phyloP scores from a whole-genome alignment of 1,140 invertebrate genomes.

The Panagrolaimus sp. region DNA sequence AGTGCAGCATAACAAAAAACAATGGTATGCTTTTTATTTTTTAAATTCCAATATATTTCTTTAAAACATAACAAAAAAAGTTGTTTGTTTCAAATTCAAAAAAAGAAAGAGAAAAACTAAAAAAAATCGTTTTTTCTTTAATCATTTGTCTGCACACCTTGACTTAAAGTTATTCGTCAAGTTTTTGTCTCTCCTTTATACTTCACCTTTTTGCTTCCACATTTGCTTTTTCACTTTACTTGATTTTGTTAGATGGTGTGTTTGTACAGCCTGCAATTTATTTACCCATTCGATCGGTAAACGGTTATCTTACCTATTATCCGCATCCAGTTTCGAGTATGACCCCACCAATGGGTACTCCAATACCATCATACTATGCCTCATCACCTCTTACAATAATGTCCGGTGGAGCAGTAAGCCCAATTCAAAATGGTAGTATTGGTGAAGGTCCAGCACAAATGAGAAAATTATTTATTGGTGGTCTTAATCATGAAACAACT shows the following conservation, averaged over 20 bases:
- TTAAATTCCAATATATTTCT: too few relatives aligned
- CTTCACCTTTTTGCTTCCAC: slow-evolving; percentile 12
- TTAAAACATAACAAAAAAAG: too few relatives aligned
- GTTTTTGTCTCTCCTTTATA: not conserved
- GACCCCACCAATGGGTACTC: slow-evolving; percentile 7
- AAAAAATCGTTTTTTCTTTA: too few relatives aligned
- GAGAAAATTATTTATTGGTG: slow-evolving; percentile 90
- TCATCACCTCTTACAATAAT: not conserved
- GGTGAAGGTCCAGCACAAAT: slow-evolving; percentile 52
- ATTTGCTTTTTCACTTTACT: slow-evolving; percentile 12
- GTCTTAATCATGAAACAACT: slow-evolving; percentile 84
- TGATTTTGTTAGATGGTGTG: slow-evolving; percentile 13
- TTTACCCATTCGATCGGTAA: slow-evolving; percentile 11
- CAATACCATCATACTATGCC: not conserved
- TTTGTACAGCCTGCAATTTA: slow-evolving; percentile 13
- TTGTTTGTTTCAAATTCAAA: too few relatives aligned
- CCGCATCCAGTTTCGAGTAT: slow-evolving; percentile 14
- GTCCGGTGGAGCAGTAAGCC: not conserved
- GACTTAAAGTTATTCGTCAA: not conserved
- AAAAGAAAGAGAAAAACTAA: too few relatives aligned
- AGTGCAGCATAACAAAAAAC: too few relatives aligned
- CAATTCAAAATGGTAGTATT: not conserved
- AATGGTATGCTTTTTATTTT: too few relatives aligned
- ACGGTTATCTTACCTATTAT: slow-evolving; percentile 12
- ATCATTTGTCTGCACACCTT: too few relatives aligned